Evolutionary conservation across 2,888 invertebrate genomes (phyloP).

Genomic region (Thyatira batis): DNA sequence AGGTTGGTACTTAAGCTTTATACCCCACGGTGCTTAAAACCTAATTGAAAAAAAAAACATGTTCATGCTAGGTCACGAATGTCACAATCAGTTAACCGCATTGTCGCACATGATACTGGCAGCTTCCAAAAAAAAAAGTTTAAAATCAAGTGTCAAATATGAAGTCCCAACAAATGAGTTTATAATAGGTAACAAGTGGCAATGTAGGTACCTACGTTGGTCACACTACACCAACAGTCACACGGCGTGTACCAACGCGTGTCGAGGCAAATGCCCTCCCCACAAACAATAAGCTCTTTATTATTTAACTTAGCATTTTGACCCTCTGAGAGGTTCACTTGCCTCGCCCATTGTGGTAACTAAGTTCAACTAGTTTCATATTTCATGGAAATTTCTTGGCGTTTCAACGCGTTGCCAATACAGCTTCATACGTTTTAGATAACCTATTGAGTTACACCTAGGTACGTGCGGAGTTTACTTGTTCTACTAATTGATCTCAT

Average conservation of each 20-base stretch:
- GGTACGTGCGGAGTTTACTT: no score
- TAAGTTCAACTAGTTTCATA: neutral
- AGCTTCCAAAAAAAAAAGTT: no score
- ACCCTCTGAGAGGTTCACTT: neutral
- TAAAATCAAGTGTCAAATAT: no score
- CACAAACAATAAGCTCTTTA: slow-evolving; percentile 49
- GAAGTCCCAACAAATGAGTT: neutral
- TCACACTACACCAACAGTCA: slow-evolving; percentile 22
- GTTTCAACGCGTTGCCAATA: neutral
- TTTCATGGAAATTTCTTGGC: neutral
- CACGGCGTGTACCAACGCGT: slow-evolving; percentile 50
- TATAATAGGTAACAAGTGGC: neutral
- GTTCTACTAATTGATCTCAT: no score
- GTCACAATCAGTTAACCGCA: no score
- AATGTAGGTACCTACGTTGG: neutral
- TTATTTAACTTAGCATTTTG: slow-evolving; percentile 26
- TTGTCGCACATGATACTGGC: no score
- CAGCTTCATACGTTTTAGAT: neutral
- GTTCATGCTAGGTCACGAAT: no score
- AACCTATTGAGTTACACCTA: no score
- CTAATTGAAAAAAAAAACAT: no score
- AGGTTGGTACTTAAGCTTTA: no score
- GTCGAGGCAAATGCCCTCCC: slow-evolving; percentile 54
- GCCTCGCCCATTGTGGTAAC: neutral
- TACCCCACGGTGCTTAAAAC: no score